These are phyloP conservation scores for Vespertilio murinus DNA, from an alignment of 2,797 vertebrate species.

Conservation along the genomic window DNA sequence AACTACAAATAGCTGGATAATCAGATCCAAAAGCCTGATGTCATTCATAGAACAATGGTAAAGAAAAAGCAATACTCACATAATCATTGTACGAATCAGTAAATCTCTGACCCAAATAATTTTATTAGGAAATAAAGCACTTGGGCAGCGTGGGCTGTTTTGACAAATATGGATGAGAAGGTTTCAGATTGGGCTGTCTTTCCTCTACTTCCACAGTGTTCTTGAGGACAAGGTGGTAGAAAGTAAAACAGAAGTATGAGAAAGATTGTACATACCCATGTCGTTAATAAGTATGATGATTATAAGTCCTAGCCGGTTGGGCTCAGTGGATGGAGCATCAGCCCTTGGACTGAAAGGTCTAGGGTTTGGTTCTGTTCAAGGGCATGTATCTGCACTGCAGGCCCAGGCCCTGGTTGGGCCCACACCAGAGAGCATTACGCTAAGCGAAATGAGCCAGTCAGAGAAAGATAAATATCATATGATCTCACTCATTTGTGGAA, in stretches of 20 bases:
- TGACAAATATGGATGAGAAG: neutral
- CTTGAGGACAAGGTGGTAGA: neutral
- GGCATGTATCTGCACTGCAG: no score
- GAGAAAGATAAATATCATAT: no score
- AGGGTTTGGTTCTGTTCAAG: no score
- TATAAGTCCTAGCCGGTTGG: neutral
- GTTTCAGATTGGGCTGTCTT: neutral
- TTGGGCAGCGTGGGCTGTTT: neutral
- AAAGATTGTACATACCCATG: neutral
- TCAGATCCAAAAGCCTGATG: neutral
- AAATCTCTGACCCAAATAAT: neutral
- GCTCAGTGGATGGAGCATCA: no score
- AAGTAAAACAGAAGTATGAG: neutral
- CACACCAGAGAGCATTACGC: no score
- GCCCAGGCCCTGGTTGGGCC: no score
- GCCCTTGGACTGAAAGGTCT: no score
- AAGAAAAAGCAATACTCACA: conserved; percentile 4
- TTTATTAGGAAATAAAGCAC: neutral
- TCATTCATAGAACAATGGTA: neutral
- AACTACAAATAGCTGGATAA: neutral
- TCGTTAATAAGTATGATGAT: neutral
- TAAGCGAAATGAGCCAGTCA: no score
- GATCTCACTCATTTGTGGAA: no score
- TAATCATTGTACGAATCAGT: neutral
- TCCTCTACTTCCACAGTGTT: neutral